These are phyloP conservation scores for Drosophila nannoptera DNA, from an alignment of 1,140 invertebrate species.

Conservation along the genomic window DNA sequence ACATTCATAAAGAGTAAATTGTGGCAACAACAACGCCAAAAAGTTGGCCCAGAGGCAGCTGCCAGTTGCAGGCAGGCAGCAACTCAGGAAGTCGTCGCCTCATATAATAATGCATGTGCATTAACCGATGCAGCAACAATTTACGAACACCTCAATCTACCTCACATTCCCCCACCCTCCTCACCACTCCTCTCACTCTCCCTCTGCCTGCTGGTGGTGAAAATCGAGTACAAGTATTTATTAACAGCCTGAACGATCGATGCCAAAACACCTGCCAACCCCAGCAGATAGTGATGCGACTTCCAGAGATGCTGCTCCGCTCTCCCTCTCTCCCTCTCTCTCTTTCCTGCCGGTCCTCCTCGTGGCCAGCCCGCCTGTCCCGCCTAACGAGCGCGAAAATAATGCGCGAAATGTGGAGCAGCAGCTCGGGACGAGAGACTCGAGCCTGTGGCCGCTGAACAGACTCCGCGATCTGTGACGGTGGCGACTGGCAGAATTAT, in stretches of 20 bases:
- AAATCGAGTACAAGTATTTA: slow-evolving; percentile 61
- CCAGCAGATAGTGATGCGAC: slow-evolving; percentile 31
- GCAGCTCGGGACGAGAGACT: slow-evolving; percentile 31
- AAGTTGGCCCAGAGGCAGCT: slow-evolving; percentile 37
- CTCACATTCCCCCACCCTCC: neutral
- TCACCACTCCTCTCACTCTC: neutral
- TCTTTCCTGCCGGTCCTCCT: no score
- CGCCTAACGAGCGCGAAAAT: slow-evolving; percentile 72
- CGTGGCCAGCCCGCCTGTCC: neutral
- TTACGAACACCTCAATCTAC: slow-evolving; percentile 58
- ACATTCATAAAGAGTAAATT: slow-evolving; percentile 78
- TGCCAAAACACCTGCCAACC: slow-evolving; percentile 66
- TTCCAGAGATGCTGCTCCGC: slow-evolving; percentile 17
- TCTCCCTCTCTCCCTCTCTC: no score
- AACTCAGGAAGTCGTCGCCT: slow-evolving; percentile 38
- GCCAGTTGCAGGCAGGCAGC: neutral
- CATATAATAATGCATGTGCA: slow-evolving; percentile 57
- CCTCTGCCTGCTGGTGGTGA: slow-evolving; percentile 5
- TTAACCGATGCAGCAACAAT: slow-evolving; percentile 71
- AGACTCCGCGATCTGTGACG: slow-evolving; percentile 29
- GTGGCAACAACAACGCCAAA: slow-evolving; percentile 61
- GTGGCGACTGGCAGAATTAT: slow-evolving; percentile 78
- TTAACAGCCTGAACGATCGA: slow-evolving; percentile 69
- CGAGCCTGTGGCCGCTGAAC: neutral
- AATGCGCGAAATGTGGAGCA: slow-evolving; percentile 75